Base-by-base conservation (phyloP, 2,113 vertebrate species). In the Podarcis raffonei region DNA sequence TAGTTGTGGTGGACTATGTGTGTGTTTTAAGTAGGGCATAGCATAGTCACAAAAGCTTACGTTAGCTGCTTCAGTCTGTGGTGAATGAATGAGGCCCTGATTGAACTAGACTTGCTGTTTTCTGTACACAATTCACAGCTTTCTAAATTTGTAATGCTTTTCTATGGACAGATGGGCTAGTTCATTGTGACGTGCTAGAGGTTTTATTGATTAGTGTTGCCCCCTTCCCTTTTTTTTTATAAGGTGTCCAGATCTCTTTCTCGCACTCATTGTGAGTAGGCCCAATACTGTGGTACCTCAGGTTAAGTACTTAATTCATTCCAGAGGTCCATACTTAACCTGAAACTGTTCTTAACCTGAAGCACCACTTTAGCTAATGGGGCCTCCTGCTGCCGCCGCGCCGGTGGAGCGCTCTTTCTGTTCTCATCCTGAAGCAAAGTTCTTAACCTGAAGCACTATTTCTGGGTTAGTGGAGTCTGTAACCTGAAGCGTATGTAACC, bases 111-210 rank as follows among this genome's bases (percentile, higher is more conserved):
- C 6, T 9, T 79, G 65, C 6, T 15, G 2, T 11, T 82, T 82
- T 35, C 59, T 1, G 0, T 69, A 27, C 82, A 80, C 3, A 6
- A 5, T 27, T 79, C 81, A 75, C 77, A 71, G 30, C 37, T 2
- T 87, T 90, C 85, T 69, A 72, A 89, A 88, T 87, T 86, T 65
- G 11, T 77, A 18, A 85, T 35, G n/a, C 16, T 59, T 3, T 85
- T 85, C n/a, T 69, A 20, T 75, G 48, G 15, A 75, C 6, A 75
- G 71, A 59, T 30, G 23, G 25, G 32, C 27, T 76, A 22, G 37
- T 59, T 85, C 32, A 77, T 27, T 77, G 37, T n/a, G 27, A 23
- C 8, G 76, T 39, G 62, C 74, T 30, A 48, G 12, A 62, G 32
- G 6, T 37, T 84, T 74, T 37, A 76, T 65, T 39, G 57, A 77